A percentile compares a stretch with the other conserved stretches of the same genome.
Conservation (phyloP, 1,140 invertebrate genomes). For the Drosophila repletoides region DNA sequence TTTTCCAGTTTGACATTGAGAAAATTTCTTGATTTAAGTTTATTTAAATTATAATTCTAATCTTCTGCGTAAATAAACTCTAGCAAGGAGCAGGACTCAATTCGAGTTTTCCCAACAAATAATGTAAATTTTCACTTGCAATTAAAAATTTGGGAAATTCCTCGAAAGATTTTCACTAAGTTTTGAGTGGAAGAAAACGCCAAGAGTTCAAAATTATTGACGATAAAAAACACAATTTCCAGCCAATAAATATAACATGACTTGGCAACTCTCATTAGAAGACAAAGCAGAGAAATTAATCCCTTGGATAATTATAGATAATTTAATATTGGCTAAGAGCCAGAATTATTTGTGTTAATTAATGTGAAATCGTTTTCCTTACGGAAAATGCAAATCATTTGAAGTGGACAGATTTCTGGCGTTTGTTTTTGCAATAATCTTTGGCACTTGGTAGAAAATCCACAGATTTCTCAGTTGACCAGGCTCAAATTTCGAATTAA, state of each 20-base stretch:
- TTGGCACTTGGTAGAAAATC: conserved; percentile 26
- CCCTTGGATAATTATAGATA: too few species aligned
- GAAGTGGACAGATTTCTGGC: conserved; percentile 1
- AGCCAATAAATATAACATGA: too few species aligned
- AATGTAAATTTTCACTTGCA: too few species aligned
- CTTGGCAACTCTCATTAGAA: too few species aligned
- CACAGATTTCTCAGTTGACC: conserved; percentile 26
- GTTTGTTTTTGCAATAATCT: conserved; percentile 6
- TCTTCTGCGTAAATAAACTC: neutral
- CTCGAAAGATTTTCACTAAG: too few species aligned
- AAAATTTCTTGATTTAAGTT: conserved; percentile 9
- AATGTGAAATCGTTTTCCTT: conserved; percentile 4
- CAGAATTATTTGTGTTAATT: conserved; percentile 6
- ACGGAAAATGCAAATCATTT: conserved; percentile 17
- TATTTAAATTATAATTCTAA: neutral
- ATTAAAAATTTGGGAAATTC: too few species aligned
- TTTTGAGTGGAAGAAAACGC: too few species aligned
- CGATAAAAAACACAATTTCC: too few species aligned
- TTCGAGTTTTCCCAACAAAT: too few species aligned
- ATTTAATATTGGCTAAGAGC: conserved; percentile 1
- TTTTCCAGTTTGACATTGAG: neutral
- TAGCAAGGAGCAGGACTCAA: too few species aligned
- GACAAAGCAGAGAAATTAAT: too few species aligned
- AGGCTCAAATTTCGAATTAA: conserved; percentile 35
- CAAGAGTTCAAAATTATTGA: too few species aligned